phyloP scores from a whole-genome alignment of 2,797 vertebrate genomes.

The Danio tinwini region DNA sequence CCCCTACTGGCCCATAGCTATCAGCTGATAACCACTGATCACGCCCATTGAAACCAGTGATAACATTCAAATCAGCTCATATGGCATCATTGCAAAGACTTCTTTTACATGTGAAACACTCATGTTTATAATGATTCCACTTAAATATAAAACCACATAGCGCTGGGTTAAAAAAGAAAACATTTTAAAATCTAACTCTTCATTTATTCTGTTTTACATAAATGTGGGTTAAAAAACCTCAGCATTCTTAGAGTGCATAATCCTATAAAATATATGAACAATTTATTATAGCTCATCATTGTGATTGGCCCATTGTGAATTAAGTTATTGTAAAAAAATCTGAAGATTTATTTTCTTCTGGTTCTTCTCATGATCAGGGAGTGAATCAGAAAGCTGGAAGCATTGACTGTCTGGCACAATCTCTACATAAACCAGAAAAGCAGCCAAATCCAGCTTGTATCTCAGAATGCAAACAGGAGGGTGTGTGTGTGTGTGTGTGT shows the following conservation, averaged over 20 bases:
- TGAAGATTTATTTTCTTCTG: background rate
- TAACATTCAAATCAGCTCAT: too few relatives aligned
- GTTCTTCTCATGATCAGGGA: constrained; percentile 55
- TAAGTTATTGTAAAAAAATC: background rate
- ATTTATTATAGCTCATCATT: background rate
- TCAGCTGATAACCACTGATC: too few relatives aligned
- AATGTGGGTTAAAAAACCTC: too few relatives aligned
- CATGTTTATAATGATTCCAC: background rate
- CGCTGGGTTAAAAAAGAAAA: too few relatives aligned
- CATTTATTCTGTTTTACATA: too few relatives aligned
- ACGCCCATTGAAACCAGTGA: too few relatives aligned
- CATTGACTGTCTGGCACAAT: constrained; percentile 85
- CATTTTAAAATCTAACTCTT: too few relatives aligned
- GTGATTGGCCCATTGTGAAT: background rate
- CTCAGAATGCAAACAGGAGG: constrained; percentile 70
- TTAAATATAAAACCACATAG: background rate
- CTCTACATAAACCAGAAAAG: constrained; percentile 72
- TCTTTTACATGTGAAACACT: too few relatives aligned
- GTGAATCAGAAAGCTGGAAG: constrained; percentile 85
- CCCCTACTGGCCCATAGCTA: too few relatives aligned
- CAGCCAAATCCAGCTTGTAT: constrained; percentile 87
- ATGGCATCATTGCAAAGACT: too few relatives aligned
- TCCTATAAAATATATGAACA: background rate
- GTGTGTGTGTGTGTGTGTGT: background rate
- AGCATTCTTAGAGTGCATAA: too few relatives aligned